These are phyloP conservation scores for Listronotus bonariensis DNA, from an alignment of 1,140 invertebrate species.

Conservation along the genomic window DNA sequence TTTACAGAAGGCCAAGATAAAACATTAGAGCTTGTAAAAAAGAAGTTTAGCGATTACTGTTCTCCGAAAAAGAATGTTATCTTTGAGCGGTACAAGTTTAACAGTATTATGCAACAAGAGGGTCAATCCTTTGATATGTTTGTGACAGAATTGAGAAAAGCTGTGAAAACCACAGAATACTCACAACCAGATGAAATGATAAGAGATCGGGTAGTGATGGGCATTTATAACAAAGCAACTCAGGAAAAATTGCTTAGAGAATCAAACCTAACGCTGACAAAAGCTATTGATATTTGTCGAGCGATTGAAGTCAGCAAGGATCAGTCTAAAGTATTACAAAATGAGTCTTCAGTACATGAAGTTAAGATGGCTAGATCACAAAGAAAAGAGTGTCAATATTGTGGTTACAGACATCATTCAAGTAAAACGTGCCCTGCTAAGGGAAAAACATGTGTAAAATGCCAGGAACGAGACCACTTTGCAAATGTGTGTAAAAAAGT, in stretches of 20 bases:
- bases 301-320: conserved; percentile 1
- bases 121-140: conserved; percentile 11
- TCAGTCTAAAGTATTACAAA: neutral
- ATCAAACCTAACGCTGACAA: conserved; percentile 43
- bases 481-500: too few species aligned
- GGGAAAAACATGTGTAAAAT: too few species aligned
- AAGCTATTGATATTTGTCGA: conserved; percentile 33
- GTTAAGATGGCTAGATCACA: too few species aligned
- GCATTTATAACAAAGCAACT: conserved; percentile 34
- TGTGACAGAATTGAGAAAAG: conserved; percentile 3
- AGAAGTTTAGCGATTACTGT: conserved; percentile 10
- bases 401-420: too few species aligned
- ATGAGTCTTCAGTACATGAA: neutral
- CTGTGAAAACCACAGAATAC: conserved; percentile 17
- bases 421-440: too few species aligned
- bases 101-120: conserved; percentile 1
- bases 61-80: conserved; percentile 1
- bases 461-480: too few species aligned
- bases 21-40: neutral
- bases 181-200: conserved; percentile 6
- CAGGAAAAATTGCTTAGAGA: conserved; percentile 50
- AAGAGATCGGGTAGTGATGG: conserved; percentile 40
- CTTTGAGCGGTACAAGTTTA: conserved; percentile 4
- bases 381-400: too few species aligned
- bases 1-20: neutral